Evolutionary conservation across 2,797 vertebrate species (phyloP), one percentile per base, ranked within the genome.

Genomic region (Sebastolobus alascanus): DNA sequence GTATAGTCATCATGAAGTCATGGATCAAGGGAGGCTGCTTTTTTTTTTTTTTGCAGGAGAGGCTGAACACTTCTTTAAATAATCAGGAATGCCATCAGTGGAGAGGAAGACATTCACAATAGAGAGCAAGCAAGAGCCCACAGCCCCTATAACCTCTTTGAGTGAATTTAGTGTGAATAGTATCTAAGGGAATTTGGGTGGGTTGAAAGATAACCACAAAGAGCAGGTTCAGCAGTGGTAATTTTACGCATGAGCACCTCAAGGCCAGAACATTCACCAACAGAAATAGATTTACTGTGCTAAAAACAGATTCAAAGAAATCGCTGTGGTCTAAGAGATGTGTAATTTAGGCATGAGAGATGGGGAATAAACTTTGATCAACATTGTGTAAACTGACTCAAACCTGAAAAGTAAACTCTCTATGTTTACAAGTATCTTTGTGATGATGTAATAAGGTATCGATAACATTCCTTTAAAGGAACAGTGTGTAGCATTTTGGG

Each of bases 161-260:
- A 86, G 73, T 25, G 79, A 79, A 50, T 86, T 80, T 66, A 64
- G 61, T 65, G 68, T 85, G 83, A 86, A 79, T 68, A 79, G 85
- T 77, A 82, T 78, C 69, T 27, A 9, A 76, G 60, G 52, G 66
- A 80, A 76, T 80, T 75, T 74, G 75, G 59, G 76, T 56, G 59
- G 52, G 52, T 79, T 80, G 77, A 72, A 79, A 68, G 81, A 89
- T 84, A 79, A 84, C 71, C 58, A 68, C 79, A 80, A 73, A 77
- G 61, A 84, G 58, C 12, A 4, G 12, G 71, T 84, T 87, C 65
- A 68, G 40, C 63, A 50, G 40, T 37, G 59, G 82, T 85, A 9
- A 83, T 79, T 83, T 85, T 79, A 79, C 38, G 10, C 82, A 80
- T 75, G 68, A 86, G 59, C 81, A 80, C 77, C 67, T 85, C 71